Conservation (phyloP, 2,113 vertebrate genomes). For the Caranx melampygus region DNA sequence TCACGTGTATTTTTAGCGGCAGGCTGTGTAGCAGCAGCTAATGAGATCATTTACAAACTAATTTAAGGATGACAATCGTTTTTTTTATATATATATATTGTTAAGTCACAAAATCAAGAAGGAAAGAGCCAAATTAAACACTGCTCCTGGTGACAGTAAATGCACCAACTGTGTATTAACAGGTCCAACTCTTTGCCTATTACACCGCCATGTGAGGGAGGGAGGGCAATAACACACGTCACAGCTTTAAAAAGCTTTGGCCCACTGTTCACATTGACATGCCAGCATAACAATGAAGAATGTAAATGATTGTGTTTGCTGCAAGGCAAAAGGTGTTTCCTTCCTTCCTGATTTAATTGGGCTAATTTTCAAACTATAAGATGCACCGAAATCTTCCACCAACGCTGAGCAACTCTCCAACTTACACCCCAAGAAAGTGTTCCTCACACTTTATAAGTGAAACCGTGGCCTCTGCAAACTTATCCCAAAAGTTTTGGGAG, state of each 20-base stretch:
- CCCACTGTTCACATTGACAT: neutral
- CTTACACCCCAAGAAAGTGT: conserved; percentile 40
- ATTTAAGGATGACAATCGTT: neutral
- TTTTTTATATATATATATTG: neutral
- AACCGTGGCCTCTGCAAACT: conserved; percentile 40
- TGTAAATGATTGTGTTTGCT: conserved; percentile 23
- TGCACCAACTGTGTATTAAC: conserved; percentile 5
- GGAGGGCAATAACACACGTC: neutral
- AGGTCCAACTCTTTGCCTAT: conserved; percentile 9
- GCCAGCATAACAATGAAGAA: conserved; percentile 23
- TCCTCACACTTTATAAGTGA: conserved; percentile 50
- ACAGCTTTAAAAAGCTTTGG: conserved; percentile 4
- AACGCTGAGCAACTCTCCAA: conserved; percentile 43
- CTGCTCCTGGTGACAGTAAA: conserved; percentile 7
- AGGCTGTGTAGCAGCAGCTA: neutral
- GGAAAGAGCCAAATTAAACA: neutral
- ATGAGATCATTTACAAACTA: neutral
- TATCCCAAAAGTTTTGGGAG: conserved; percentile 53
- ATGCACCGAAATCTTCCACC: conserved; percentile 10
- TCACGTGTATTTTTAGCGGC: conserved; percentile 19
- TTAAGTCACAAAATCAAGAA: conserved; percentile 12
- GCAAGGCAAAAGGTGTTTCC: conserved; percentile 21
- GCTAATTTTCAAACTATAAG: conserved; percentile 23
- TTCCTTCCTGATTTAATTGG: conserved; percentile 10
- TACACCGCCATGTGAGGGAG: neutral